These are phyloP conservation scores for Platyrinchus mystaceus DNA, from an alignment of 2,797 vertebrate genomes.

Conservation along the genomic window DNA sequence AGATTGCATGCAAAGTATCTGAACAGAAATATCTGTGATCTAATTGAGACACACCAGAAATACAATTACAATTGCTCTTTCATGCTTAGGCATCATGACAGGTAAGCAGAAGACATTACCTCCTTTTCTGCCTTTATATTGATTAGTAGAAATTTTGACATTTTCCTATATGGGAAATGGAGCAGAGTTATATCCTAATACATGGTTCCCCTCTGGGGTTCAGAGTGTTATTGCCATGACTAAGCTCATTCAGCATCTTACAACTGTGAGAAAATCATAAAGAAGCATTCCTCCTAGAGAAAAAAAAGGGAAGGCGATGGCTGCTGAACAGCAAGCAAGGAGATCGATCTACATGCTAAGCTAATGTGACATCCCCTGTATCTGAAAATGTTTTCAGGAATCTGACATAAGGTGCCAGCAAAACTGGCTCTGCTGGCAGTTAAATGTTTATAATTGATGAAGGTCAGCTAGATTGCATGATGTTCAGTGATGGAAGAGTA, in stretches of 20 bases:
- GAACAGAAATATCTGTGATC: neutral
- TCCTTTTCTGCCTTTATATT: neutral
- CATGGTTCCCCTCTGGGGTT: neutral
- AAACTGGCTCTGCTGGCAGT: neutral
- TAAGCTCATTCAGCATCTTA: neutral
- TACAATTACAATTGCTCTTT: neutral
- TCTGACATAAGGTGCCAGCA: neutral
- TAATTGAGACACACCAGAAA: neutral
- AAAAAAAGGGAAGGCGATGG: neutral
- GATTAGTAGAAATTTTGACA: neutral
- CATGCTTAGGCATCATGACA: neutral
- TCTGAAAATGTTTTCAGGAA: constrained; percentile 26
- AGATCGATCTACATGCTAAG: neutral
- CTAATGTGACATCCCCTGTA: neutral
- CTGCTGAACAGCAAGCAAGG: neutral
- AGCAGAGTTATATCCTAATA: neutral
- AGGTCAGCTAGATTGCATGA: neutral
- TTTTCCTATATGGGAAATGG: neutral
- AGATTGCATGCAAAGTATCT: neutral
- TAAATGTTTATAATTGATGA: neutral
- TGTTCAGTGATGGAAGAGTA: neutral
- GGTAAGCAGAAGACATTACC: neutral
- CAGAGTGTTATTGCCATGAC: neutral
- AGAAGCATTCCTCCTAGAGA: neutral
- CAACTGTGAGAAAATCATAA: neutral